These are phyloP conservation scores for Ploceus nigricollis DNA, from an alignment of 2,113 vertebrate genomes.

Conservation along the genomic window DNA sequence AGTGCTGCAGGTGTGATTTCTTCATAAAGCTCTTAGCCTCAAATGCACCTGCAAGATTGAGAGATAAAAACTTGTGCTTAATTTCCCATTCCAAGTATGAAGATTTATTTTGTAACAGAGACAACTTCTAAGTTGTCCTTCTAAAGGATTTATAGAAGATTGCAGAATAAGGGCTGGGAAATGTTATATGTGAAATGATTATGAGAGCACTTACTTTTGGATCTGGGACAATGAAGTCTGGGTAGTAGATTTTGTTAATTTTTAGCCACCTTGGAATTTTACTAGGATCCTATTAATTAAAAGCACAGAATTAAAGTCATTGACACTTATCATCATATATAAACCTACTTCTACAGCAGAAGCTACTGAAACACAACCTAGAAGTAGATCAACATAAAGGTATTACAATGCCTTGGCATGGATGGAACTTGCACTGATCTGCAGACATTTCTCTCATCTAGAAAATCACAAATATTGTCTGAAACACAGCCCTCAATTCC, in stretches of 20 bases:
- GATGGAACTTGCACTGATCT: neutral
- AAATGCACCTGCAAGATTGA: constrained; percentile 18
- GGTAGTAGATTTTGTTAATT: constrained; percentile 97
- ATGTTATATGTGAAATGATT: neutral
- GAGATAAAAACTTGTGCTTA: neutral
- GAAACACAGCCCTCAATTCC: neutral
- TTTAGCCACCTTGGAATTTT: constrained; percentile 96
- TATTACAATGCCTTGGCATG: neutral
- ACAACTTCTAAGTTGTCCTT: neutral
- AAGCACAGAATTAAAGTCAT: neutral
- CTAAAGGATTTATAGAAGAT: neutral
- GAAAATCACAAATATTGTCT: neutral
- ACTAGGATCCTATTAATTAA: constrained; percentile 82
- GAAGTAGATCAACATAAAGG: neutral
- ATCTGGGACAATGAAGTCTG: constrained; percentile 93
- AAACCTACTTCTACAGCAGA: neutral
- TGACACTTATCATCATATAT: neutral
- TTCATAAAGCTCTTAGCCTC: neutral
- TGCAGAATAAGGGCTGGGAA: neutral
- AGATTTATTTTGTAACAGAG: neutral
- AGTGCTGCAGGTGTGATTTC: neutral
- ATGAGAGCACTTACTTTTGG: constrained; percentile 83
- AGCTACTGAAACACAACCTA: neutral
- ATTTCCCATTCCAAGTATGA: neutral
- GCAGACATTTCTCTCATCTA: neutral